Evolutionary conservation across 2,888 invertebrate genomes (phyloP), one percentile per base, ranked within the genome.

Genomic region (Biston betularia): DNA sequence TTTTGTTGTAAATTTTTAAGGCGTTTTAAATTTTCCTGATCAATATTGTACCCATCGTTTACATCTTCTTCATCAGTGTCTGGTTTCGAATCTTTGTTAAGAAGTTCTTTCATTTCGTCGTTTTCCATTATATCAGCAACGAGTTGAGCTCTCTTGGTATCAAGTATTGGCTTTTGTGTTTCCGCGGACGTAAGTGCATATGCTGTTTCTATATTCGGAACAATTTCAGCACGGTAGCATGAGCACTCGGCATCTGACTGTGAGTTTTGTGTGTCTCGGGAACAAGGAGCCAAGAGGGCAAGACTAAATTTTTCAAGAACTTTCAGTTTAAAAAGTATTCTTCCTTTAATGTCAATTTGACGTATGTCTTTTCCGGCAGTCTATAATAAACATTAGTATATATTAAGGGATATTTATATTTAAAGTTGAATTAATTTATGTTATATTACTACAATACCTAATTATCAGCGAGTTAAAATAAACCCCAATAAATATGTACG

Each of bases 91-190:
- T 90, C 87, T 78, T 86, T 88, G 64, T 78, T 81, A 0, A 93
- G 76, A 59, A 92, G 87, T 77, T 91, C 89, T 79, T 88, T 92
- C 85, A 93, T 90, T 81, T 93, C 93, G 6, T 89, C 84, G 62
- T 88, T 86, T 63, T 89, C 83, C 83, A 93, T 93, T 57, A 93
- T 92, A 60, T 93, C 92, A 33, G 93, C 93, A 7, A 92, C 88
- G 44, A 93, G 85, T 48, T 90, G 86, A 4, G 92, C 87, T 78
- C 93, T 83, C 76, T 90, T 89, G 50, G 71, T 84, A 65, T 92
- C 92, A 52, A 83, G 61, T 50, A 69, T 69, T 14, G 81, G 76
- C 65, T 70, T 77, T 46, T 75, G 78, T 33, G 74, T 59, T 70
- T 88, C 85, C 6, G 82, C 57, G n/a, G 87, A 72, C 14, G 84